Conservation (phyloP, 2,888 invertebrate genomes). For the Cordilura impudica region DNA sequence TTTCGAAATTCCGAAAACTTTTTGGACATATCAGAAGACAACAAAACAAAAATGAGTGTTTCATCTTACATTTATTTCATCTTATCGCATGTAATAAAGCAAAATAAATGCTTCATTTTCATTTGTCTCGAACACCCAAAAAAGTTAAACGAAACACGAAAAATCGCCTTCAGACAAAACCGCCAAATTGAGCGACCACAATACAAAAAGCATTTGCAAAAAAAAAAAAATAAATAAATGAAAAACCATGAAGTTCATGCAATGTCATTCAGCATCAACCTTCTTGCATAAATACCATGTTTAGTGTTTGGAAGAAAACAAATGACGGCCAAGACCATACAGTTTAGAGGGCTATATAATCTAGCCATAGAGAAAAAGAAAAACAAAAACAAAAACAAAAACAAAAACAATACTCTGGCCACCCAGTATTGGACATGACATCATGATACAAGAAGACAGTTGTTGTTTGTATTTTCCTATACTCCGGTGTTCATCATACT, state of each 20-base stretch:
- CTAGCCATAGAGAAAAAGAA: slow-evolving; percentile 10
- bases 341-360: slow-evolving; percentile 17
- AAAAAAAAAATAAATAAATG: slow-evolving; percentile 10
- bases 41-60: slow-evolving; percentile 64
- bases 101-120: slow-evolving; percentile 75
- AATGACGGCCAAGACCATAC: slow-evolving; percentile 10
- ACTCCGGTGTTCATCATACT: background rate
- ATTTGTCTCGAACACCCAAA: slow-evolving; percentile 70
- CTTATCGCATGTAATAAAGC: slow-evolving; percentile 76
- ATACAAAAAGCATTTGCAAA: slow-evolving; percentile 16
- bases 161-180: slow-evolving; percentile 66
- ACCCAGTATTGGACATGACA: slow-evolving; percentile 59
- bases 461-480: slow-evolving; percentile 41
- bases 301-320: slow-evolving; percentile 9
- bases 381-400: background rate
- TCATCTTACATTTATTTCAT: slow-evolving; percentile 66
- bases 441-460: slow-evolving; percentile 51
- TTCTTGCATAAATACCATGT: slow-evolving; percentile 39
- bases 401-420: slow-evolving; percentile 36
- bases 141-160: background rate
- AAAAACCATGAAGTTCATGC: slow-evolving; percentile 48
- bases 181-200: slow-evolving; percentile 33
- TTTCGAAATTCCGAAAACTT: too few relatives aligned
- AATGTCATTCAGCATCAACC: slow-evolving; percentile 57
- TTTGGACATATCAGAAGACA: background rate